These are phyloP conservation scores for Anthopleura sola DNA, from an alignment of 64 coral and sea anemone species.

Conservation along the genomic window DNA sequence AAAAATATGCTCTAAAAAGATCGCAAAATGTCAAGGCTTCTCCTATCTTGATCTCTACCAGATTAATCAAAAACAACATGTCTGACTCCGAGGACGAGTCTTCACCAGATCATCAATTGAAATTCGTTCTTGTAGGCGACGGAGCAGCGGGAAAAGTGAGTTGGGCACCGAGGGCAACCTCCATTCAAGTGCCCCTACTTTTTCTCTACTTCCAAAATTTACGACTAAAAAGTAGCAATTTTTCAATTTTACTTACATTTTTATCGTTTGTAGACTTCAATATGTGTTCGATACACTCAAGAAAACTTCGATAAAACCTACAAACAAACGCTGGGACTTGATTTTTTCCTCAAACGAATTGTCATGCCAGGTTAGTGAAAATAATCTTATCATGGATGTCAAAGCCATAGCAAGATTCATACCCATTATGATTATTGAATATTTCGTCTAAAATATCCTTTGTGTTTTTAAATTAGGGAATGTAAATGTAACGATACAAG, in stretches of 20 bases:
- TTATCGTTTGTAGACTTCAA: slow-evolving; percentile 74
- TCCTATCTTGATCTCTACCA: slow-evolving; percentile 7
- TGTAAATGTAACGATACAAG: slow-evolving; percentile 85
- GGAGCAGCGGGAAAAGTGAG: slow-evolving; percentile 93
- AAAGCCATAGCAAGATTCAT: background rate
- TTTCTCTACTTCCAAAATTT: background rate
- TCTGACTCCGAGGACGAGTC: slow-evolving; percentile 93
- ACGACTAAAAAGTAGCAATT: background rate
- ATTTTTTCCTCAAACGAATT: slow-evolving; percentile 91
- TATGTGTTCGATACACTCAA: slow-evolving; percentile 84
- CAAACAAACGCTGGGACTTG: slow-evolving; percentile 91
- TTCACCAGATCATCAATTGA: slow-evolving; percentile 89
- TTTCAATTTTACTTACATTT: background rate
- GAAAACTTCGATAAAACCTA: slow-evolving; percentile 96
- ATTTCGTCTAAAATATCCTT: background rate
- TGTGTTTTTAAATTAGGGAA: slow-evolving; percentile 54
- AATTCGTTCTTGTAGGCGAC: slow-evolving; percentile 94
- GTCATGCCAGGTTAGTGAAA: slow-evolving; percentile 67
- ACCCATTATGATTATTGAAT: background rate
- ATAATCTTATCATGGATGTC: background rate
- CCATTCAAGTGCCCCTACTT: background rate
- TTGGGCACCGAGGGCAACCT: background rate
- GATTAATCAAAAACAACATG: slow-evolving; percentile 46
- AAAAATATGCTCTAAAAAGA: background rate
- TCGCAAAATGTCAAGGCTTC: background rate